Base-by-base conservation (phyloP, 2,797 vertebrate genomes). In the Taeniopygia guttata region DNA sequence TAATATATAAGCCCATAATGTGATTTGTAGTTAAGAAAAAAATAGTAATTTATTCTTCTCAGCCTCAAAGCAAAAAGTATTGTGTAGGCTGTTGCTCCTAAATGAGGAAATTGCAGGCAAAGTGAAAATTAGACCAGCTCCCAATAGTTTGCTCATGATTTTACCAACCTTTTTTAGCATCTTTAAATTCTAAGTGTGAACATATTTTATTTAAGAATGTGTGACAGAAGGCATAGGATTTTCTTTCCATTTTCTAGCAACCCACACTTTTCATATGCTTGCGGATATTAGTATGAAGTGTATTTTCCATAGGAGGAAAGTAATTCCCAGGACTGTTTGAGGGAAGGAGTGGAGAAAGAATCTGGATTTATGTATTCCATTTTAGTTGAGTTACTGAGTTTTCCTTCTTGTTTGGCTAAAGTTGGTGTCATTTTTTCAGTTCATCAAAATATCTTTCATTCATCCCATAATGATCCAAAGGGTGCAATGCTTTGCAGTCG, bases 181-280 rank as follows among this genome's bases (percentile, higher is more conserved):
- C 34, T 83, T 77, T 86, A 81, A 93, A 91, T 88, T 91, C 46
- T 10, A 87, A 85, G 85, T 86, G 80, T 90, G 93, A 94, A 91
- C 80, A 87, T 81, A 75, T 66, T 96, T 95, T 93, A 94, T 96
- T 96, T 93, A 95, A 91, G 70, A 90, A 46, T 2, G 1, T 85
- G 66, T 91, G 85, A 90, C 96, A 94, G 94, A 96, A 96, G 83
- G 95, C 89, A 90, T 84, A 91, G 91, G 85, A 62, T 94, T 93
- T 96, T 87, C 78, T 85, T 94, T 86, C 62, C 0, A 0, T 86
- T 84, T 96, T 94, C 80, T 78, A 90, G 43, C 82, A 91, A 62
- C 83, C 75, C 89, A 75, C 80, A 55, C 46, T 81, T 94, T 29
- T 91, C 73, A 25, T 81, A 55, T 70, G 78, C 26, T 90, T 48